Evolutionary conservation across 30 jellyfish, hydroid and myxozoan species (phyloP), one percentile per base, ranked within the genome.

Genomic region (Hydractinia echinata): DNA sequence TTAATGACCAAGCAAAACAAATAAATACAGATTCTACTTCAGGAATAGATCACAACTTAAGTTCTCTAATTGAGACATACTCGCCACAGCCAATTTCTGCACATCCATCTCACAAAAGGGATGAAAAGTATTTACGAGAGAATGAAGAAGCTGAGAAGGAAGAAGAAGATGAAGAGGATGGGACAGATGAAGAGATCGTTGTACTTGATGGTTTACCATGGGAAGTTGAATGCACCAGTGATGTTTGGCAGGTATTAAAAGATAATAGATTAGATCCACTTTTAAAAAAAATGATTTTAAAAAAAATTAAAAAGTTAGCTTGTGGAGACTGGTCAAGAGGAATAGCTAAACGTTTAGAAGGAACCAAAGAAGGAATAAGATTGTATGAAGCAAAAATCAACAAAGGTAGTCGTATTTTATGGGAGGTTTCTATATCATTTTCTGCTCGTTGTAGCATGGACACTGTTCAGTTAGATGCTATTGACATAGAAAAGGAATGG

Each of bases 371-470:
- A 73, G 95, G 90, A 50, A 79, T 84, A 21, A 79, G 84, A 19
- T 62, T 89, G 50, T 89, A 82, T 81, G 82, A 89, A 64, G 86
- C 92, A 74, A 76, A 76, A 74, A 19, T 89, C 61, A 66, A 77
- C 48, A 78, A 86, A 55, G 94, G 86, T 8, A 79, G 83, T 8
- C 71, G 94, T 15, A 77, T 91, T 77, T 55, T 91, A 4, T 91
- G 97, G 97, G 97, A 91, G 62, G 91, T 79, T 44, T 88, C 93
- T 0, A 54, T 85, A 13, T 94, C 92, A 5, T 91, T 91, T 73
- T 91, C 97, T 10, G 95, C 81, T 61, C 71, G 97, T 13, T 77
- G 90, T 60, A 73, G 88, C 53, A 51, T 61, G 0, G 78, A 48
- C 14, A 44, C 78, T 68, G 61, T 82, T 5, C 70, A n/a, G 30